Evolutionary conservation across 2,888 invertebrate species (phyloP).

Genomic region (Pogonocherus hispidulus): DNA sequence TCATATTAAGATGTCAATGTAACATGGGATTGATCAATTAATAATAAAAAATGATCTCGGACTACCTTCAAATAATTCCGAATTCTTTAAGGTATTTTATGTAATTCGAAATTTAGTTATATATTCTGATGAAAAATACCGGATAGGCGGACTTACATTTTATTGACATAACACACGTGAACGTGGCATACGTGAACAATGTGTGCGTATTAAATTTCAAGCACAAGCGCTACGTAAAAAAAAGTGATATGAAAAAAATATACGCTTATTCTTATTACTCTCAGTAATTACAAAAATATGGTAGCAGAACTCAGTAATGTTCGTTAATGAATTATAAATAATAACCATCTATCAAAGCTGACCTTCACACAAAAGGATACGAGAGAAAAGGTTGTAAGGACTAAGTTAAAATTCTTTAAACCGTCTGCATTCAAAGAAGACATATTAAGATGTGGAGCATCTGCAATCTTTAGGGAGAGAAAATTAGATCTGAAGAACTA

Average conservation of each 20-base stretch:
- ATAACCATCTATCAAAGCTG: conserved; percentile 11
- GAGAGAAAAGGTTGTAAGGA: conserved; percentile 15
- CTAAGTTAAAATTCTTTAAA: not conserved
- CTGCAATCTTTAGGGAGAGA: conserved; percentile 15
- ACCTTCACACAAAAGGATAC: conserved; percentile 10
- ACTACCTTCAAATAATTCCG: no score
- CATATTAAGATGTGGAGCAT: not conserved
- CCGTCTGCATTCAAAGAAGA: conserved; percentile 1
- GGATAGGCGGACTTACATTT: no score
- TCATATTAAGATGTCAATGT: no score
- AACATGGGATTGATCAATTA: no score
- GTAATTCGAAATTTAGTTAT: no score
- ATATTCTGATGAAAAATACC: no score
- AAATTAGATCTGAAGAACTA: no score
- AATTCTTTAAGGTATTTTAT: no score
- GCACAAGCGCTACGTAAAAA: not conserved
- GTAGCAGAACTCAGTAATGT: conserved; percentile 7
- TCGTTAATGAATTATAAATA: conserved; percentile 26
- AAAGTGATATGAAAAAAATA: conserved; percentile 1
- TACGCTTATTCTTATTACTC: conserved; percentile 19
- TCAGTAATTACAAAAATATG: conserved; percentile 18
- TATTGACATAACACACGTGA: conserved; percentile 7
- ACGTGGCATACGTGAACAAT: conserved; percentile 12
- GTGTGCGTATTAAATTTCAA: conserved; percentile 23
- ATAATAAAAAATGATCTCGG: no score